Base-by-base conservation (phyloP, 1,140 invertebrate genomes). In the Drosophila varians region DNA sequence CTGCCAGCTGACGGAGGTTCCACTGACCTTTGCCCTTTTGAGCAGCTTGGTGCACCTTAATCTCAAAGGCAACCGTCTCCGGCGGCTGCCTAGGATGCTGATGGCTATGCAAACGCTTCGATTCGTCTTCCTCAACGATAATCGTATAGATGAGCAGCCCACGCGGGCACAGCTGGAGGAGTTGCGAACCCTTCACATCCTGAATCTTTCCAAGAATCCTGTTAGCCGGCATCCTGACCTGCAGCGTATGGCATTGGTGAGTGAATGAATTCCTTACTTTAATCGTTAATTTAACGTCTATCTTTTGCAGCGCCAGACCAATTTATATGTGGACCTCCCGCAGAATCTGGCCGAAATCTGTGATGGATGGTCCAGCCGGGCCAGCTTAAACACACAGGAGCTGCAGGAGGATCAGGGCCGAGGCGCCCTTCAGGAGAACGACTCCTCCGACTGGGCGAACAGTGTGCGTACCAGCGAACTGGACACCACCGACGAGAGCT, bases 401-500 rank as follows among this genome's bases (percentile, higher is more conserved):
- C 31, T 65, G 16, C 28, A 40, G 21, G 42, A 73, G 26, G 46
- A 11, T 0, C 55, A 61, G 55, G 60, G n/a, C 0, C 8, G 36
- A 46, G 31, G 45, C 2, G 4, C 28, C 1, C 12, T 18, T 19
- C 47, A 28, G 6, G 45, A 26, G 0, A 8, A 57, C 1, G 49
- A 60, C 6, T 91, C 90, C 1, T 93, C 92, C 23, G 93, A 94
- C 60, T 94, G 93, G 93, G 93, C 93, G 64, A 93, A 93, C 62
- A 94, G 93, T 58, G 91, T 93, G 3, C 92, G 92, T 45, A 93
- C 93, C 55, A 93, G 93, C 4, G 93, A 94, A 60, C 74, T 94
- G 12, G 92, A 94, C 54, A 92, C 92, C 40, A 93, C 92, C 92
- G 92, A 93, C 57, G 92, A 93, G 69, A 93, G 92, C 47, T 80